Evolutionary conservation across 2,797 vertebrate species (phyloP), one percentile per base, ranked within the genome.

Genomic region (Benthosema pterotum): DNA sequence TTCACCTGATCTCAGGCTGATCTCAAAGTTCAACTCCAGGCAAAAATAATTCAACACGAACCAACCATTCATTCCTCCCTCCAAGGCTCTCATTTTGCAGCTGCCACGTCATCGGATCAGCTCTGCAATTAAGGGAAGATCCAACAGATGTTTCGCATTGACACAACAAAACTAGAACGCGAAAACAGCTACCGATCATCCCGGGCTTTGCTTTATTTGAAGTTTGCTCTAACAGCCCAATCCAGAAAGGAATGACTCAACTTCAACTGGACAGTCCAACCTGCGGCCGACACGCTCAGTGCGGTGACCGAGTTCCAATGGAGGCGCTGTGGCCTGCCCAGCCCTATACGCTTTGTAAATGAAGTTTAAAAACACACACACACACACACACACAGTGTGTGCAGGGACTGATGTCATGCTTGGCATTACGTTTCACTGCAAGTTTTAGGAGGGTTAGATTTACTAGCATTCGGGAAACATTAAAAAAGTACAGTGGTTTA

Each of bases 381-480:
- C 87, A 88, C 86, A 46, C 67, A 75, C 78, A 79, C 16, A 74
- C 87, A 88, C 86, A 46, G 67, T 73, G 74, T 83, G 45, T 74
- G 72, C 47, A 49, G 50, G 18, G 19, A 61, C 53, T 92, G 91
- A 92, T 84, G 81, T 93, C 89, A 92, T 86, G 70, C 67, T 90
- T 91, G 90, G 88, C 88, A 77, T 69, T 64, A 42, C 60, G 66
- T 81, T 83, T 81, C 80, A 80, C 64, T 78, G 70, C 83, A 77
- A 81, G 86, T 79, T 89, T 89, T 82, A 79, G 75, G 77, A 80
- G 81, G 68, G 66, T 81, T 86, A 72, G 78, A 82, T 92, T 93
- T 90, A 92, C 84, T 87, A 87, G 87, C 82, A 71, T 89, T 89
- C 50, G 67, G 80, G 84, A 91, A 90, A 82, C 82, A 82, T 85